Percentiles rank a stretch among this genome's conserved stretches.
These are phyloP conservation scores for Danio albolineatus DNA, from an alignment of 2,797 vertebrate species.

Conservation along the genomic window DNA sequence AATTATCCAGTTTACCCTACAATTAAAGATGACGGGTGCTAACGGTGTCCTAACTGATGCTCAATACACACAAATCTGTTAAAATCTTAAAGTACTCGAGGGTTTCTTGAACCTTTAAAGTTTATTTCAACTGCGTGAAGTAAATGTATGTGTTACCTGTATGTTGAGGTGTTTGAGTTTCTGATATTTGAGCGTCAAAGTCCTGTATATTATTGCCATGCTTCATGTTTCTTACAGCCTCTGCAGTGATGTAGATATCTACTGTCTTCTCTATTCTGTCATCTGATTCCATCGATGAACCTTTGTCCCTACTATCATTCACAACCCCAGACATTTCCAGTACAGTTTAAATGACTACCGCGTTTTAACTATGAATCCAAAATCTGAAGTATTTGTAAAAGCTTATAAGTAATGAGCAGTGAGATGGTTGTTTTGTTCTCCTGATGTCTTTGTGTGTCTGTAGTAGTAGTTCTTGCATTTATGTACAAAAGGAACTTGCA, in stretches of 20 bases:
- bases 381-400: neutral
- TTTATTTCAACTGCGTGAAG: neutral
- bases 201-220: neutral
- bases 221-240: constrained; percentile 27
- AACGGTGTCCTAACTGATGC: too few species aligned
- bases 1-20: too few species aligned
- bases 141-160: constrained; percentile 26
- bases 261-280: constrained; percentile 20
- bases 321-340: neutral
- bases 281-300: neutral
- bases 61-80: too few species aligned
- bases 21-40: too few species aligned
- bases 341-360: neutral
- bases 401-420: too few species aligned
- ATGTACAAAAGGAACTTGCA: constrained; percentile 3
- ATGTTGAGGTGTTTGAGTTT: neutral
- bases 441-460: neutral
- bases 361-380: neutral
- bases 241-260: constrained; percentile 26
- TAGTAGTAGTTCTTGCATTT: neutral
- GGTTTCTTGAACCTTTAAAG: too few species aligned
- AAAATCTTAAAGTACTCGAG: too few species aligned
- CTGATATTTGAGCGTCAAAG: neutral
- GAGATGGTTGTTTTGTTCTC: neutral
- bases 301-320: neutral